Evolutionary conservation across 2,888 invertebrate species (phyloP).

Genomic region (Drosophila putrida): DNA sequence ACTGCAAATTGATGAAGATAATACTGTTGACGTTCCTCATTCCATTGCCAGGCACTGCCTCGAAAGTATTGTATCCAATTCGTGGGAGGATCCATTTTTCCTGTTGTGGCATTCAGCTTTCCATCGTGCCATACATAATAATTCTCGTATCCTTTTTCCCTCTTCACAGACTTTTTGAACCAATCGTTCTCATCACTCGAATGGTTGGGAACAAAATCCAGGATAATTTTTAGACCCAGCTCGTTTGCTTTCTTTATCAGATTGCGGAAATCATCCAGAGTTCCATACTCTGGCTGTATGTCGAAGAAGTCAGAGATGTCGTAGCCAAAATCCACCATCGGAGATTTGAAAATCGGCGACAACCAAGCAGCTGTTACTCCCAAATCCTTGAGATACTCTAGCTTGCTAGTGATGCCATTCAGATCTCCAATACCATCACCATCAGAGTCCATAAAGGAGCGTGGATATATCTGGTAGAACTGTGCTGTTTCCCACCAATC

Average conservation of each 20-base stretch:
- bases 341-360: conserved; percentile 91
- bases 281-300: conserved; percentile 90
- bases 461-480: conserved; percentile 94
- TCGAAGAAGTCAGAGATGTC: conserved; percentile 90
- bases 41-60: conserved; percentile 91
- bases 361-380: conserved; percentile 90
- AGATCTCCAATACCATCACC: conserved; percentile 95
- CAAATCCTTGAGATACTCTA: conserved; percentile 89
- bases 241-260: conserved; percentile 87
- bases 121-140: conserved; percentile 92
- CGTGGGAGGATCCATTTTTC: conserved; percentile 71
- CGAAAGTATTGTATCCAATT: conserved; percentile 87
- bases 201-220: conserved; percentile 91
- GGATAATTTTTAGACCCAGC: conserved; percentile 86
- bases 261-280: conserved; percentile 89
- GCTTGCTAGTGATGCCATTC: conserved; percentile 88
- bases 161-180: conserved; percentile 91
- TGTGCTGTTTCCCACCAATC: conserved; percentile 94
- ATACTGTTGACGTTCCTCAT: conserved; percentile 88
- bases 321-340: conserved; percentile 92
- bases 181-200: conserved; percentile 93
- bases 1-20: conserved; percentile 91
- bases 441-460: conserved; percentile 93
- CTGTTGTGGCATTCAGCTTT: conserved; percentile 81
- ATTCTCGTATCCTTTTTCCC: conserved; percentile 88